Percentiles rank a stretch among this genome's conserved stretches.
phyloP scores from a whole-genome alignment of 1,140 invertebrate species.

The Leptopilina clavipes region DNA sequence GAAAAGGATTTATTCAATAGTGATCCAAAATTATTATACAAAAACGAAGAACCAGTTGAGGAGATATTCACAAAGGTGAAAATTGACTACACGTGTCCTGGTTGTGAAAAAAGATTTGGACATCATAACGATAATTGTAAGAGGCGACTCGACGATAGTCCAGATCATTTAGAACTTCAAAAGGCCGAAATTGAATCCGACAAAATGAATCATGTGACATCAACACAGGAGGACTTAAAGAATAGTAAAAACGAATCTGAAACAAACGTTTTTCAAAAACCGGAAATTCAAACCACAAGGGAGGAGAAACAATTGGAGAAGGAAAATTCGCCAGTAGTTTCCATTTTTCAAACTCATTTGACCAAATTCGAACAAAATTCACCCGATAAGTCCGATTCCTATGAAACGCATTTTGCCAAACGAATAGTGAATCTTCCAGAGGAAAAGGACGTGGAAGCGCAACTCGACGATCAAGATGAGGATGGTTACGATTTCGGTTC shows the following conservation, averaged over 20 bases:
- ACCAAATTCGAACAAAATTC: conserved; percentile 57
- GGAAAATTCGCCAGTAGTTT: conserved; percentile 39
- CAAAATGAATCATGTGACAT: not conserved
- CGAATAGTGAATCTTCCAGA: conserved; percentile 56
- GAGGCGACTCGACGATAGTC: no score
- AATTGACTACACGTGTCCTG: conserved; percentile 61
- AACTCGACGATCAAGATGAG: conserved; percentile 59
- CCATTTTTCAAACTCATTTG: conserved; percentile 54
- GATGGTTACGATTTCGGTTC: conserved; percentile 65
- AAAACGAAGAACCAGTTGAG: conserved; percentile 62
- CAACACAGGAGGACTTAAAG: not conserved
- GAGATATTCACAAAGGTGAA: conserved; percentile 66
- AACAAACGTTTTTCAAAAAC: not conserved
- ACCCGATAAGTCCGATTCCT: conserved; percentile 36
- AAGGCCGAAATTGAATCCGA: not conserved
- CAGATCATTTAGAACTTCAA: conserved; percentile 8
- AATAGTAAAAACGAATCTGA: not conserved
- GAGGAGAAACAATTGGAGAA: not conserved
- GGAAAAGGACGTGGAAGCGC: conserved; percentile 44
- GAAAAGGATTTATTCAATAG: conserved; percentile 41
- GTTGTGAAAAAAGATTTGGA: conserved; percentile 59
- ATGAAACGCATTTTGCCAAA: conserved; percentile 61
- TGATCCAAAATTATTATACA: conserved; percentile 52
- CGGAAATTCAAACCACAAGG: not conserved
- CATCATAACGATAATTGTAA: conserved; percentile 55